A percentile compares a stretch with the other conserved stretches of the same genome.
phyloP scores from a whole-genome alignment of 2,888 invertebrate species.

The Leucozona laternaria region DNA sequence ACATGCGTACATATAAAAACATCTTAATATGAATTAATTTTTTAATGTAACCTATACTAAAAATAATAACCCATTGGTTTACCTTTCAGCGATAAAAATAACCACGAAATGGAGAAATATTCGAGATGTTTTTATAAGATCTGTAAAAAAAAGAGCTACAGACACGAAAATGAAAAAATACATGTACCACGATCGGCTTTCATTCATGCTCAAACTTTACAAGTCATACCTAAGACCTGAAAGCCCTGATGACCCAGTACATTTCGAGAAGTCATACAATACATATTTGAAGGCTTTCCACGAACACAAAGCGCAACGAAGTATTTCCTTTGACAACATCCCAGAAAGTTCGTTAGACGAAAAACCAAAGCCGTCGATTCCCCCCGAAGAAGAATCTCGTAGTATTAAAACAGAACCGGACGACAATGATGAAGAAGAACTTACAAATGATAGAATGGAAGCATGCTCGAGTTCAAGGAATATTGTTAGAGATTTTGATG shows the following conservation, averaged over 20 bases:
- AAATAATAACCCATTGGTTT: not conserved
- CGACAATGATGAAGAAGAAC: not conserved
- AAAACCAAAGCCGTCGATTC: not conserved
- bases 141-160: constrained; percentile 14
- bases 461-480: not conserved
- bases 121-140: constrained; percentile 20
- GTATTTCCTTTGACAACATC: not conserved
- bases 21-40: no score
- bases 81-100: constrained; percentile 1
- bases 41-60: no score
- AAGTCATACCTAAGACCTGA: not conserved
- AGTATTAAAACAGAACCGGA: constrained; percentile 1
- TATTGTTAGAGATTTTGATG: not conserved
- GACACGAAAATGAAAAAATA: constrained; percentile 14
- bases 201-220: constrained; percentile 12
- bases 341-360: not conserved
- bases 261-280: not conserved
- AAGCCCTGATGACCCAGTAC: not conserved
- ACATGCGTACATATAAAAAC: no score
- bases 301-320: no score
- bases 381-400: not conserved
- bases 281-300: not conserved
- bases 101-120: constrained; percentile 14
- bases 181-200: constrained; percentile 18
- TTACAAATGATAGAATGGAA: not conserved